Evolutionary conservation across 1,140 invertebrate species (phyloP).

Genomic region (Phocides pigmalion): DNA sequence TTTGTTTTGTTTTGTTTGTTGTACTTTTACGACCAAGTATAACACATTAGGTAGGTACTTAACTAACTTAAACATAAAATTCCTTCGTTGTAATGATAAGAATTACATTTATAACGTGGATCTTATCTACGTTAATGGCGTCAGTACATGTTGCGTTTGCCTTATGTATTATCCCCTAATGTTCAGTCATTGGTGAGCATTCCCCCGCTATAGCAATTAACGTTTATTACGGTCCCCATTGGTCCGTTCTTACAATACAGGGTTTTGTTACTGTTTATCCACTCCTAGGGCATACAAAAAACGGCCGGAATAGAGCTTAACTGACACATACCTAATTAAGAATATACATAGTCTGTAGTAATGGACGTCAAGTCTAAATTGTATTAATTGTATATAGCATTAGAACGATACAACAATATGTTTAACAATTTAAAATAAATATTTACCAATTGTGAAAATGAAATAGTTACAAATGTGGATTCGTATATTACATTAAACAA

Average conservation of each 20-base stretch:
- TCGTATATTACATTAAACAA: too few species aligned
- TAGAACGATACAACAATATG: too few species aligned
- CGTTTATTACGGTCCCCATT: constrained; percentile 68
- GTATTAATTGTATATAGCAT: too few species aligned
- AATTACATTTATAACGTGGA: not conserved
- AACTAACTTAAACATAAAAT: not conserved
- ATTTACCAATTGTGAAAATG: too few species aligned
- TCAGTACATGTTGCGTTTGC: constrained; percentile 30
- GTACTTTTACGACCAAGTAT: too few species aligned
- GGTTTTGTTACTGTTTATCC: constrained; percentile 30
- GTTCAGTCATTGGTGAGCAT: constrained; percentile 29
- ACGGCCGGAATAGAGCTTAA: constrained; percentile 8
- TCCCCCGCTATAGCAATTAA: constrained; percentile 65
- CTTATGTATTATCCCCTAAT: constrained; percentile 42
- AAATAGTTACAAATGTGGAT: too few species aligned
- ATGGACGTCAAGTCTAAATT: not conserved
- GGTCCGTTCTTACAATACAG: constrained; percentile 43
- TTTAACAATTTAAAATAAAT: too few species aligned
- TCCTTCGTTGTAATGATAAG: too few species aligned
- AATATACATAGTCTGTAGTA: not conserved
- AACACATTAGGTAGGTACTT: not conserved
- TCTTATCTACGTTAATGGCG: constrained; percentile 9
- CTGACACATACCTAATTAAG: not conserved
- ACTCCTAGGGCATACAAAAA: constrained; percentile 27
- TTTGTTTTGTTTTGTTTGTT: too few species aligned